phyloP scores from a whole-genome alignment of 2,113 vertebrate genomes.

The Leucopsar rothschildi region DNA sequence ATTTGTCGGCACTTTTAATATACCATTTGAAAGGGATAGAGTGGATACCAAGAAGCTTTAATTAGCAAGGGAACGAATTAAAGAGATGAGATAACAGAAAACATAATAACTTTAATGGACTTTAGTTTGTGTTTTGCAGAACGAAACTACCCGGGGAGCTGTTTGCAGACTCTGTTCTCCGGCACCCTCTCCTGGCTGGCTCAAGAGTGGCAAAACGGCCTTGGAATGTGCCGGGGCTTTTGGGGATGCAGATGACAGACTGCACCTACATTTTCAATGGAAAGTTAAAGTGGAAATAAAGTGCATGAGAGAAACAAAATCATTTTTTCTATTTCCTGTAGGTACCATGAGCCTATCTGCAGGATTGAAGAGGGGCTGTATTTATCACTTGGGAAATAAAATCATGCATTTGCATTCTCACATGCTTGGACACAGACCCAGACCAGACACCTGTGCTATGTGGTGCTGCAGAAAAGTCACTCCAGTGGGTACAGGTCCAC shows the following conservation, averaged over 20 bases:
- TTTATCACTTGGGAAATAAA: neutral
- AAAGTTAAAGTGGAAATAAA: neutral
- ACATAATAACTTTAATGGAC: neutral
- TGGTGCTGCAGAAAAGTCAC: neutral
- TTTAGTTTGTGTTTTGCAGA: neutral
- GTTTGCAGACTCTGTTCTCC: neutral
- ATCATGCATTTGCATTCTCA: neutral
- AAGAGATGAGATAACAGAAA: neutral
- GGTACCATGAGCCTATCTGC: neutral
- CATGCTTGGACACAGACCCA: accelerated
- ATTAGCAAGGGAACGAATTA: neutral
- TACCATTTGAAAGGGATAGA: neutral
- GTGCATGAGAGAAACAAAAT: neutral
- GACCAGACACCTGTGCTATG: accelerated
- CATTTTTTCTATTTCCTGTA: neutral
- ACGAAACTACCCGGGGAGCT: neutral
- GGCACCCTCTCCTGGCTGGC: conserved; percentile 31
- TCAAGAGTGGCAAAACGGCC: neutral
- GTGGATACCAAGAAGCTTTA: neutral
- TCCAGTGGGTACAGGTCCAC: accelerated
- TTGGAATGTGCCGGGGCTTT: neutral
- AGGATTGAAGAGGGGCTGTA: neutral
- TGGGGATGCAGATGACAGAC: neutral
- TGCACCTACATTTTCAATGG: neutral
- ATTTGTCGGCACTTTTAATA: neutral